These are phyloP conservation scores for Sisor rabdophorus DNA, from an alignment of 2,113 vertebrate species.

Conservation along the genomic window DNA sequence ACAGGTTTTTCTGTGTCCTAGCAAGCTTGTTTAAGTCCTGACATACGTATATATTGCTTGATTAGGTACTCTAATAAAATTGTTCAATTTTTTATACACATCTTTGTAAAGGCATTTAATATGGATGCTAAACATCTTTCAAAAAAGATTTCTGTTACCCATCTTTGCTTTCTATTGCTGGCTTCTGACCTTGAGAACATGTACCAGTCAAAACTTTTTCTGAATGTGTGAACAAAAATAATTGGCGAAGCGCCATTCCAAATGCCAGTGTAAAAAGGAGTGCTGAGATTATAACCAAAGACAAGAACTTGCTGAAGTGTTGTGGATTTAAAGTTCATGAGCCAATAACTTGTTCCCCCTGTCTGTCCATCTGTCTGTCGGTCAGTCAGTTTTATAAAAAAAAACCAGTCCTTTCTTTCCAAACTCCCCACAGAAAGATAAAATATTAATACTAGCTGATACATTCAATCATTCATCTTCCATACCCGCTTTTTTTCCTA, in stretches of 20 bases:
- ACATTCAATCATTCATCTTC: no score
- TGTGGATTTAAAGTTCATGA: neutral
- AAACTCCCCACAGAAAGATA: neutral
- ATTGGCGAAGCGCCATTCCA: neutral
- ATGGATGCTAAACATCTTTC: neutral
- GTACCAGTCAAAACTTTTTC: neutral
- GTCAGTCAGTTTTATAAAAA: no score
- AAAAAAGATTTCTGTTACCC: neutral
- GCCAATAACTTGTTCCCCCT: neutral
- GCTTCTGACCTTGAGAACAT: neutral
- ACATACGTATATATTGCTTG: no score
- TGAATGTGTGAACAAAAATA: neutral
- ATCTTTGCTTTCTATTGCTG: neutral
- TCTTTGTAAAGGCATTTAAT: neutral
- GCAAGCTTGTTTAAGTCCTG: no score
- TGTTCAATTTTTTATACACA: neutral
- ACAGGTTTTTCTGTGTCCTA: no score
- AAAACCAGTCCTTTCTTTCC: neutral
- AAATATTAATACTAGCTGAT: no score
- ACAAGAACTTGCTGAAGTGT: neutral
- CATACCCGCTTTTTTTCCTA: no score
- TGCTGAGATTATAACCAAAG: neutral
- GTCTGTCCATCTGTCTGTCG: no score
- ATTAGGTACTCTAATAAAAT: no score
- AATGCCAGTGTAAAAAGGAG: neutral